Percentiles rank a stretch among this genome's conserved stretches.
Conservation (phyloP, 2,113 vertebrate species). For the Charina bottae region DNA sequence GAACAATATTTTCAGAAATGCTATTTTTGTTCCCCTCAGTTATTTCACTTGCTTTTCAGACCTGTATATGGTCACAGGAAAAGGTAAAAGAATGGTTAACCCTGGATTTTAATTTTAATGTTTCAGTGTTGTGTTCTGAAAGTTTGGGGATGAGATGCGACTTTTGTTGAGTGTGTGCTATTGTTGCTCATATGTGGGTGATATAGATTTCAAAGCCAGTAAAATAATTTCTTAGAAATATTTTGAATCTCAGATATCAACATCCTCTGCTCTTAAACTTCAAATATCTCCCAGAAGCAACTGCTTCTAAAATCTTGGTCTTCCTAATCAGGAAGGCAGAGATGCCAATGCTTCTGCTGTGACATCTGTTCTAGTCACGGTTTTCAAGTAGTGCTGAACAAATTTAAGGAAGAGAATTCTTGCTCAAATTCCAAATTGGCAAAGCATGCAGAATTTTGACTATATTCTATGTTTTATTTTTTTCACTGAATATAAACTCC, state of each 20-base stretch:
- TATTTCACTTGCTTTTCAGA: neutral
- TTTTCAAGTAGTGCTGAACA: neutral
- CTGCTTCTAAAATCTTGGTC: slow-evolving; percentile 7
- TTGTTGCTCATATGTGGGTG: neutral
- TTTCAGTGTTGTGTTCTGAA: neutral
- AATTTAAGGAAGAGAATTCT: slow-evolving; percentile 8
- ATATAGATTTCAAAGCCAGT: neutral
- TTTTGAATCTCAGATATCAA: slow-evolving; percentile 8
- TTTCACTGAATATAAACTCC: neutral
- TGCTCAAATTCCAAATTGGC: slow-evolving; percentile 22
- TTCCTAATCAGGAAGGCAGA: slow-evolving; percentile 15
- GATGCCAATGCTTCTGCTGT: neutral
- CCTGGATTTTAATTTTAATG: neutral
- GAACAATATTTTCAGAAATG: neutral
- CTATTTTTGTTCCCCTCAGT: neutral
- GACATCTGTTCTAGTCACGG: slow-evolving; percentile 19
- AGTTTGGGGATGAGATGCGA: neutral
- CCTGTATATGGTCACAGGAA: neutral
- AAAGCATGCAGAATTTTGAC: neutral
- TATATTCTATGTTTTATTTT: slow-evolving; percentile 2
- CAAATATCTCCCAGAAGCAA: slow-evolving; percentile 4
- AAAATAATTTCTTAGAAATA: neutral
- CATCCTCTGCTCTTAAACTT: neutral
- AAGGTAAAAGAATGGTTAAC: neutral
- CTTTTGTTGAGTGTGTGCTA: neutral